phyloP scores from a whole-genome alignment of 2,797 vertebrate species.

The Coregonus ussuriensis region DNA sequence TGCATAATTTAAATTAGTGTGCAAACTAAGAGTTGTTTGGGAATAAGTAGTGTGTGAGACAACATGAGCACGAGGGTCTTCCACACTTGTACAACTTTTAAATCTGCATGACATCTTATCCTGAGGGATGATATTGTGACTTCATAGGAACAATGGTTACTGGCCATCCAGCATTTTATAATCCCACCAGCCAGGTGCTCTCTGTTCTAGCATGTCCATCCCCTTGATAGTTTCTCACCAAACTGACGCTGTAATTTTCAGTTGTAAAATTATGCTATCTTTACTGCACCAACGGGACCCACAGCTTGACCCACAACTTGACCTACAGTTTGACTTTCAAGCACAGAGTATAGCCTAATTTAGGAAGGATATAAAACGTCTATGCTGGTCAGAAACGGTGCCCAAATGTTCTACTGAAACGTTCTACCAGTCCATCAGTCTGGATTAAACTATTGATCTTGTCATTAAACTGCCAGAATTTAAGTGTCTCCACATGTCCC shows the following conservation, averaged over 20 bases:
- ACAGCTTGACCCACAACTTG: not conserved
- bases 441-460: not conserved
- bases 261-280: slow-evolving; percentile 27
- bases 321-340: slow-evolving; percentile 23
- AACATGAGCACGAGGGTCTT: too few relatives aligned
- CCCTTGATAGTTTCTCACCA: slow-evolving; percentile 19
- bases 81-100: too few relatives aligned
- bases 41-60: too few relatives aligned
- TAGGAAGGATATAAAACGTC: not conserved
- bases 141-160: not conserved
- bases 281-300: slow-evolving; percentile 28
- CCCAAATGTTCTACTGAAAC: not conserved
- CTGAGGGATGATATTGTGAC: not conserved
- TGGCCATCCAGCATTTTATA: not conserved
- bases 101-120: not conserved
- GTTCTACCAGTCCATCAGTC: not conserved
- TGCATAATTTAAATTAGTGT: not conserved
- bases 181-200: slow-evolving; percentile 13
- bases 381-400: not conserved
- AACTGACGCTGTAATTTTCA: slow-evolving; percentile 12
- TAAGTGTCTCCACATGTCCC: slow-evolving; percentile 29
- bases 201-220: slow-evolving; percentile 14
- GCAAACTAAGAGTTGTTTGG: not conserved
- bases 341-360: slow-evolving; percentile 9
- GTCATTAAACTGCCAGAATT: not conserved